Evolutionary conservation across 53 echinoderm and acorn worm genomes (phyloP).

Genomic region (Paracentrotus lividus): DNA sequence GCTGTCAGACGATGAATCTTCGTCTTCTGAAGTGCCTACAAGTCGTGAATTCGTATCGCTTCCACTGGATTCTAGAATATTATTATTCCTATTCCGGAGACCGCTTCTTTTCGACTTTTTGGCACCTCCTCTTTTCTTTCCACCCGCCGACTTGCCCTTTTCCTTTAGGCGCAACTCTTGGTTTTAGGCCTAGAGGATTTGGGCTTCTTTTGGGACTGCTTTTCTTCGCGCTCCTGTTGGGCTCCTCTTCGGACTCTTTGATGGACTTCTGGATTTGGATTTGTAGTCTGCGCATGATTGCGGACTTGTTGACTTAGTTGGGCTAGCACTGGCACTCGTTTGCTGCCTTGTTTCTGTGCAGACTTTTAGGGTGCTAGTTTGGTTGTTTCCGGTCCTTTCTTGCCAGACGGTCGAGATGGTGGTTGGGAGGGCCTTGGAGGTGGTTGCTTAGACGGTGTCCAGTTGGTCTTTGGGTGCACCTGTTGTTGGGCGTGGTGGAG

Average conservation of each 20-base stretch:
- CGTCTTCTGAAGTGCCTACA: not conserved
- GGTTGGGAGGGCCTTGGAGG: not conserved
- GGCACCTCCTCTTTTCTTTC: slow-evolving; percentile 15
- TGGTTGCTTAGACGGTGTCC: not conserved
- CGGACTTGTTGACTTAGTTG: not conserved
- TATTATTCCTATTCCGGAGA: slow-evolving; percentile 42
- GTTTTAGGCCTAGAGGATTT: not conserved
- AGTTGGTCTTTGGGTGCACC: not conserved
- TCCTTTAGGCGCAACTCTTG: slow-evolving; percentile 35
- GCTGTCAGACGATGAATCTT: not conserved
- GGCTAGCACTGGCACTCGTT: not conserved
- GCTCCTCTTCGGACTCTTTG: not conserved
- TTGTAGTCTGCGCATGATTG: not conserved
- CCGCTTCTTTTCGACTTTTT: not conserved
- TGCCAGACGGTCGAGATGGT: slow-evolving; percentile 8
- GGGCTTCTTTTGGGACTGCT: not conserved
- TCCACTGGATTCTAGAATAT: not conserved
- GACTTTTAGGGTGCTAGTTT: slow-evolving; percentile 55
- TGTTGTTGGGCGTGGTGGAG: not conserved
- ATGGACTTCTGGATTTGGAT: not conserved
- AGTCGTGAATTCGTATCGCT: not conserved
- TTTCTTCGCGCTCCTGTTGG: not conserved
- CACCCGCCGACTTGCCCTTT: not conserved
- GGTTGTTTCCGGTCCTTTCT: slow-evolving; percentile 7
- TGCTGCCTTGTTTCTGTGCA: not conserved